phyloP scores from a whole-genome alignment of 1,140 invertebrate species.

The Pygmarrhopalites habei region DNA sequence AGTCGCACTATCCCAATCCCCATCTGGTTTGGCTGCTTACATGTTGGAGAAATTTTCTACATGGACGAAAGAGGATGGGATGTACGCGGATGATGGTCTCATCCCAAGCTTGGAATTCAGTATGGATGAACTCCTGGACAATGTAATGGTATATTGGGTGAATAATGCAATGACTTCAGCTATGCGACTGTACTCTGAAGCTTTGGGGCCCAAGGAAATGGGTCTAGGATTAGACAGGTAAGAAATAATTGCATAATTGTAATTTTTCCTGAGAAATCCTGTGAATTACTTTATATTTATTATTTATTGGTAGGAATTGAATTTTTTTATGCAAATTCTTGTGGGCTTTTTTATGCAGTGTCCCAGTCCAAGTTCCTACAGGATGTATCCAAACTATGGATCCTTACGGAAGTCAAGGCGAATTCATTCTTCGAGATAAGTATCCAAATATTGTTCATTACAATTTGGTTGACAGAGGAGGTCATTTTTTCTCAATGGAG shows the following conservation, averaged over 20 bases:
- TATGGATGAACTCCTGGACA: conserved; percentile 58
- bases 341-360: too few relatives aligned
- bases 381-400: conserved; percentile 41
- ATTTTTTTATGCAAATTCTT: too few relatives aligned
- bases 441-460: conserved; percentile 44
- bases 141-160: conserved; percentile 82
- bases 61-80: conserved; percentile 59
- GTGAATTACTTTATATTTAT: too few relatives aligned
- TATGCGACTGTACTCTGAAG: conserved; percentile 65
- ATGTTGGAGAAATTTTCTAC: conserved; percentile 78
- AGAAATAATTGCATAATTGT: too few relatives aligned
- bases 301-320: too few relatives aligned
- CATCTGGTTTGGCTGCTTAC: conserved; percentile 59
- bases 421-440: conserved; percentile 28
- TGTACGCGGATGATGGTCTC: conserved; percentile 60
- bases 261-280: too few relatives aligned
- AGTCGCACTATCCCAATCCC: conserved; percentile 32
- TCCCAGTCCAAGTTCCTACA: conserved; percentile 25
- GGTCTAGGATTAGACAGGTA: neutral
- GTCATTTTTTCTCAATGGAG: conserved; percentile 80
- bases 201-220: neutral
- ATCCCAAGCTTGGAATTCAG: conserved; percentile 51
- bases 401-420: conserved; percentile 42
- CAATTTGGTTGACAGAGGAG: conserved; percentile 48
- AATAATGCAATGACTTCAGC: conserved; percentile 68